Conservation (phyloP, 1,140 invertebrate species). For the Aphaenogaster rudis region DNA sequence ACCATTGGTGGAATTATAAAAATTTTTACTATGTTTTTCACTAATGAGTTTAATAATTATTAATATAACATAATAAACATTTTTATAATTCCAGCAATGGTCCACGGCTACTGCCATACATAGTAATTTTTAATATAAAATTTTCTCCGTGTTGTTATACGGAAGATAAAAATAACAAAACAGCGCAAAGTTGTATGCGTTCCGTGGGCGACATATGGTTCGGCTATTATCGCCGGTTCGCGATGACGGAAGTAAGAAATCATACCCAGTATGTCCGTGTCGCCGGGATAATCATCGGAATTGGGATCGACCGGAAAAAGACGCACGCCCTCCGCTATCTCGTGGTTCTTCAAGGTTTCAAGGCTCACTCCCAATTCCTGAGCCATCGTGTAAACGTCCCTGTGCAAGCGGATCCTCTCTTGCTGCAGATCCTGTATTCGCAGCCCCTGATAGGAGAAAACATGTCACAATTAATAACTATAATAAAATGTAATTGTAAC, state of each 20-base stretch:
- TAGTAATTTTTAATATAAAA: too few relatives aligned
- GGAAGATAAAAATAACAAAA: background rate
- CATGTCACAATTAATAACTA: background rate
- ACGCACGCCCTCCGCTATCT: constrained; percentile 87
- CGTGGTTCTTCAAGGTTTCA: constrained; percentile 86
- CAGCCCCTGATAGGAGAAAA: constrained; percentile 87
- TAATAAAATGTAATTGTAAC: too few relatives aligned
- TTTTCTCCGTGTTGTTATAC: background rate
- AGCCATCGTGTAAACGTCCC: constrained; percentile 90
- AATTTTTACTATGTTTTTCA: too few relatives aligned
- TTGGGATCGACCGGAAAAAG: constrained; percentile 87
- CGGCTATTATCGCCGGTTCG: background rate
- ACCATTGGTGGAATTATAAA: too few relatives aligned
- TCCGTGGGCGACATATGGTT: background rate
- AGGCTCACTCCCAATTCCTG: constrained; percentile 86
- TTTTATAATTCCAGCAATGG: too few relatives aligned
- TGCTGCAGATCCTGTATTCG: constrained; percentile 92
- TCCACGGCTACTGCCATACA: too few relatives aligned
- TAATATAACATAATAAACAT: too few relatives aligned
- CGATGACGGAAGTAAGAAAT: constrained; percentile 63
- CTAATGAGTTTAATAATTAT: too few relatives aligned
- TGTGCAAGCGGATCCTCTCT: constrained; percentile 90
- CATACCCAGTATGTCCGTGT: constrained; percentile 89
- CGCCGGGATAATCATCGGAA: constrained; percentile 88
- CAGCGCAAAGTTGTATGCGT: background rate